These are phyloP conservation scores for human DNA, from an alignment of 2,113 vertebrate species.

Conservation along the genomic window GRCh38 chr11:134279501-134280000, in stretches of 20 bases:
- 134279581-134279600: too few relatives aligned
- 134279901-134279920: not conserved
- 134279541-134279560: too few relatives aligned
- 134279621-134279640: too few relatives aligned
- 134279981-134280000: not conserved
- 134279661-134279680: not conserved
- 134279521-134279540: too few relatives aligned
- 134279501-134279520: too few relatives aligned
- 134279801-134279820: not conserved
- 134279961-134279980: not conserved
- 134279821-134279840: not conserved
- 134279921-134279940: not conserved
- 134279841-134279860: not conserved
- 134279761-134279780: not conserved
- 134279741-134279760: not conserved
- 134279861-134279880: not conserved
- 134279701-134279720: not conserved
- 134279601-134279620: too few relatives aligned
- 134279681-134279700: not conserved
- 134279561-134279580: too few relatives aligned
- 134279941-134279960: not conserved
- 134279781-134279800: not conserved
- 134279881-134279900: not conserved
- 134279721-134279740: not conserved
- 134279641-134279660: too few relatives aligned